Conservation (phyloP, 2,797 vertebrate species). For the Tragelaphus eurycerus region DNA sequence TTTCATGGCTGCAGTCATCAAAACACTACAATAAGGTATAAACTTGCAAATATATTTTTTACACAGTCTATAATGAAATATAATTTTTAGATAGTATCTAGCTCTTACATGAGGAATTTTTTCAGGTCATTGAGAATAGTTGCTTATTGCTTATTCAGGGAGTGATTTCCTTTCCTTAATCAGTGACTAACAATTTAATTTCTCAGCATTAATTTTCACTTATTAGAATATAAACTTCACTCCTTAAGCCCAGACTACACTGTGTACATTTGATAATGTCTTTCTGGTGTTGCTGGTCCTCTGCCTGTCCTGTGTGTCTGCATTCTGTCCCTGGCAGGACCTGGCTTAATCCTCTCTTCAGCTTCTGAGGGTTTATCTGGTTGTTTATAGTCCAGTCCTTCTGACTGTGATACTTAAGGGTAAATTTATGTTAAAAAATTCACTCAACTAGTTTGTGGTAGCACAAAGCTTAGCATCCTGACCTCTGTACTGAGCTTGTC, state of each 20-base stretch:
- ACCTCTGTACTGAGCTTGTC: background rate
- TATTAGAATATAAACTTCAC: background rate
- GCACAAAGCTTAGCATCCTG: background rate
- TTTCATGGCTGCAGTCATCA: too few relatives aligned
- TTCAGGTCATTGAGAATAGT: background rate
- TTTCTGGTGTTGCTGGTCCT: background rate
- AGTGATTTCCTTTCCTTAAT: background rate
- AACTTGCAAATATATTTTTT: background rate
- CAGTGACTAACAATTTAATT: background rate
- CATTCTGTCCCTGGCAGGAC: background rate
- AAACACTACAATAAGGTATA: background rate
- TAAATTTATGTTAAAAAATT: background rate
- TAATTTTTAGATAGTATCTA: background rate
- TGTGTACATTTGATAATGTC: too few relatives aligned
- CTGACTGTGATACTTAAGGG: background rate
- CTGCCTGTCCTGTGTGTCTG: accelerated
- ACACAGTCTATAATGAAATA: background rate
- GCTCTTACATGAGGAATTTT: background rate
- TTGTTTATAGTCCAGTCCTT: background rate
- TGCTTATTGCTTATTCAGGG: background rate
- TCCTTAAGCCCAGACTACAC: background rate
- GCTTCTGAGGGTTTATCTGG: background rate
- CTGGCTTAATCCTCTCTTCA: background rate
- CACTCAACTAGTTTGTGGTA: background rate
- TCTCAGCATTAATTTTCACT: background rate